A percentile compares a stretch with the other conserved stretches of the same genome.
phyloP scores from a whole-genome alignment of 2,888 invertebrate genomes.

The Unio pictorum region DNA sequence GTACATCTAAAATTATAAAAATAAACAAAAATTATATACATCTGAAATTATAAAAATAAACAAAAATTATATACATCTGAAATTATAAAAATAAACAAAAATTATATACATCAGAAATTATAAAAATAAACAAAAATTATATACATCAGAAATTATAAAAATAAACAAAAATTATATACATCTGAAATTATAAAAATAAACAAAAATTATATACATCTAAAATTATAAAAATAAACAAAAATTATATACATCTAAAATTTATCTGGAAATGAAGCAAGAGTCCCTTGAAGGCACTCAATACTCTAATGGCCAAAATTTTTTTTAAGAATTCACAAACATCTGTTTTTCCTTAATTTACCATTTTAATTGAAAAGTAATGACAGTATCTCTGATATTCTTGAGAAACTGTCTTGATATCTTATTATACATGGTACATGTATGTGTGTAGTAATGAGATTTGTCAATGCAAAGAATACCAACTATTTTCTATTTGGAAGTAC shows the following conservation, averaged over 20 bases:
- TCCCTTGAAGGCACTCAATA: not conserved
- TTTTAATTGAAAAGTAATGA: too few species aligned
- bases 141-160: too few species aligned
- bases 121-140: too few species aligned
- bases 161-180: not conserved
- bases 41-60: not conserved
- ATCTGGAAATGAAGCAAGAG: not conserved
- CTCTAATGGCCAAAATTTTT: not conserved
- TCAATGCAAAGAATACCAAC: too few species aligned
- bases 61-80: constrained; percentile 36
- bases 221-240: constrained; percentile 3
- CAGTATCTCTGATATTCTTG: too few species aligned
- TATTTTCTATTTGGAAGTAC: too few species aligned
- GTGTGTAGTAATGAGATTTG: too few species aligned
- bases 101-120: not conserved
- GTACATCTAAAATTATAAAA: too few species aligned
- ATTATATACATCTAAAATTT: not conserved
- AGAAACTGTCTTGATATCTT: too few species aligned
- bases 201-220: constrained; percentile 36
- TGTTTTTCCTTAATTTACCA: too few species aligned
- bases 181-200: not conserved
- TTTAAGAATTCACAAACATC: too few species aligned
- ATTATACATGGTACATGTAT: too few species aligned
- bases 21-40: not conserved
- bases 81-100: constrained; percentile 3